These are phyloP conservation scores for Rostratula benghalensis DNA, from an alignment of 2,113 vertebrate genomes.

Conservation along the genomic window DNA sequence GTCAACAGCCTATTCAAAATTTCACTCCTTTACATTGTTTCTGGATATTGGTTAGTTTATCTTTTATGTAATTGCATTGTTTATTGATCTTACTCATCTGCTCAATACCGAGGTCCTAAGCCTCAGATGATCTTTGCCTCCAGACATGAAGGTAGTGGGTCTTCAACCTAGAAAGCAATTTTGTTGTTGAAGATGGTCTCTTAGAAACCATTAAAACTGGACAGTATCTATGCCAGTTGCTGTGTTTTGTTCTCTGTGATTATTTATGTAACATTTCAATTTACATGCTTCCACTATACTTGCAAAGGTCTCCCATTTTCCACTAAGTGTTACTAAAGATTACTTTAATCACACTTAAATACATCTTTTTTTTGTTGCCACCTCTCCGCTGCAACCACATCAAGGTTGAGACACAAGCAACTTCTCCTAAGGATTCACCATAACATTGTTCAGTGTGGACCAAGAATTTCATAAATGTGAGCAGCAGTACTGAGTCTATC, in stretches of 20 bases:
- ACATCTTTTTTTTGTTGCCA: neutral
- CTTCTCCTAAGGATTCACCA: neutral
- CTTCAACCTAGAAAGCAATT: neutral
- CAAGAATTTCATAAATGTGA: neutral
- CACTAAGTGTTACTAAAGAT: neutral
- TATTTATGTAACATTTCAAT: neutral
- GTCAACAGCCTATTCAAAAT: neutral
- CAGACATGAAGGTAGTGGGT: neutral
- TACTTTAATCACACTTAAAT: neutral
- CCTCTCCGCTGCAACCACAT: neutral
- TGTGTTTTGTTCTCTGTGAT: neutral
- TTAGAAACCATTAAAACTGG: neutral
- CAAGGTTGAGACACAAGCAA: neutral
- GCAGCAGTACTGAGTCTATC: neutral
- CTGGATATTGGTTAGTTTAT: neutral
- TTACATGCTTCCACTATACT: neutral
- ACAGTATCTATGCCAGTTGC: neutral
- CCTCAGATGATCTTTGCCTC: neutral
- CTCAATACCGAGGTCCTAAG: neutral
- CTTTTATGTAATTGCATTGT: neutral
- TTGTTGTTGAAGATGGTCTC: neutral
- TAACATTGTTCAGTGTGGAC: neutral
- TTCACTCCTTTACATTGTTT: neutral
- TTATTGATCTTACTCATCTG: neutral
- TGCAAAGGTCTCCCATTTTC: neutral